Conservation (phyloP, 2,113 vertebrate genomes). For the Daubentonia madagascariensis region DNA sequence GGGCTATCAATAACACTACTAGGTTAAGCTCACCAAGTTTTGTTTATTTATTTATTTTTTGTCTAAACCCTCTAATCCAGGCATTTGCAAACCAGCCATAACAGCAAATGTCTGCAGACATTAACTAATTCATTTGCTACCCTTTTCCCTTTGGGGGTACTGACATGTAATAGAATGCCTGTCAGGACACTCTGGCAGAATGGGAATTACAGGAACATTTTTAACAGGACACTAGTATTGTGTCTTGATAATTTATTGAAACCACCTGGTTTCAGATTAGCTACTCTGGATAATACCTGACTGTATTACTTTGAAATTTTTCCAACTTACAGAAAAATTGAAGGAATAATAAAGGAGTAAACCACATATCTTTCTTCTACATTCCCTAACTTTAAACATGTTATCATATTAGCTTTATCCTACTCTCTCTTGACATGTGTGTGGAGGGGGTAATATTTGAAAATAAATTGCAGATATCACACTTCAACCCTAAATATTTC, state of each 20-base stretch:
- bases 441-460: neutral
- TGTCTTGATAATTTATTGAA: conserved; percentile 59
- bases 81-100: conserved; percentile 68
- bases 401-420: neutral
- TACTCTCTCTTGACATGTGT: neutral
- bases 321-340: neutral
- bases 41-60: conserved; percentile 10
- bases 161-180: conserved; percentile 24
- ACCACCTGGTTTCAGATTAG: conserved; percentile 44
- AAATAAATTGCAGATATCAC: neutral
- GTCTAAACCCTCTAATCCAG: conserved; percentile 62
- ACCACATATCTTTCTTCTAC: neutral
- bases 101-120: conserved; percentile 65
- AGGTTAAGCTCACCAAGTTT: neutral
- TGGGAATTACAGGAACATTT: neutral
- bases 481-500: neutral
- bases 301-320: neutral
- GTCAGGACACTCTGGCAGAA: neutral
- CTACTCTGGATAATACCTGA: neutral
- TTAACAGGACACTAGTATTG: conserved; percentile 9
- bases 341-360: neutral
- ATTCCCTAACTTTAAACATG: neutral
- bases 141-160: neutral
- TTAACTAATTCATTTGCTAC: conserved; percentile 60
- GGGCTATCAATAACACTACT: conserved; percentile 34